Evolutionary conservation across 2,888 invertebrate genomes (phyloP).

Genomic region (Mesorhabditis sp.): DNA sequence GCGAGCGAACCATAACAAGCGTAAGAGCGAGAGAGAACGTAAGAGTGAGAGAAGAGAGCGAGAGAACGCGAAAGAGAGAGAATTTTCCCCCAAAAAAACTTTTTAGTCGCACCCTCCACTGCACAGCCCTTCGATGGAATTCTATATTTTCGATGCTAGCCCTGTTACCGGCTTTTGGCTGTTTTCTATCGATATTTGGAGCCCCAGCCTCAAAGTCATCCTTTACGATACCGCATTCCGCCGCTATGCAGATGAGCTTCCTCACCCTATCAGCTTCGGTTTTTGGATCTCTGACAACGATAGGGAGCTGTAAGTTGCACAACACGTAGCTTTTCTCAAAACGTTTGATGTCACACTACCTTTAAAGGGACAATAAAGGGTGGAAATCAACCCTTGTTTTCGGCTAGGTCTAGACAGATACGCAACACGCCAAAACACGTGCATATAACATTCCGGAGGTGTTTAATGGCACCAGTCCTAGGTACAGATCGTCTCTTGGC

Average conservation of each 20-base stretch:
- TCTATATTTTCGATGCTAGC: not conserved
- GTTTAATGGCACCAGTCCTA: no score
- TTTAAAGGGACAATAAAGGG: no score
- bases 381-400: no score
- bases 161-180: not conserved
- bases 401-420: no score
- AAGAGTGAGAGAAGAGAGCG: no score
- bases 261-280: not conserved
- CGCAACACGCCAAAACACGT: no score
- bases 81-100: not conserved
- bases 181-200: not conserved
- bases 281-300: not conserved
- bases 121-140: not conserved
- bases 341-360: no score
- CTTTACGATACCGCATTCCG: not conserved
- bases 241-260: not conserved
- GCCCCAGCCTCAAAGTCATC: not conserved
- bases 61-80: not conserved
- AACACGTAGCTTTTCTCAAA: no score
- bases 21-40: no score
- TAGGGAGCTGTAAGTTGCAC: not conserved
- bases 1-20: no score
- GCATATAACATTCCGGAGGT: no score
- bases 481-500: no score
- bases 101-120: not conserved